Evolutionary conservation across 2,888 invertebrate species (phyloP).

Genomic region (Stictocephala bisonia): DNA sequence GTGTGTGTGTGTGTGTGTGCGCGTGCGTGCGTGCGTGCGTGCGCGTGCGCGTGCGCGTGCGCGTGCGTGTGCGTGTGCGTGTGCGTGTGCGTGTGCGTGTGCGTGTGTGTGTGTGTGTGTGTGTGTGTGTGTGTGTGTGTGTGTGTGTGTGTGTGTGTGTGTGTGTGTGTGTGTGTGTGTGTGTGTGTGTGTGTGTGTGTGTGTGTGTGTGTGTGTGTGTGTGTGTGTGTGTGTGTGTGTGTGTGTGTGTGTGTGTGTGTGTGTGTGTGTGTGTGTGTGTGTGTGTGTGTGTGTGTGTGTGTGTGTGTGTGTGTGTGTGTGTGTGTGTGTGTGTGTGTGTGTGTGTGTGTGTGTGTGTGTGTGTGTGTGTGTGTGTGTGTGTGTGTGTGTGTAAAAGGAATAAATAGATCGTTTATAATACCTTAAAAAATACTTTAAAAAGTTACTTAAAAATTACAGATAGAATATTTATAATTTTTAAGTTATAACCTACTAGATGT

Average conservation of each 20-base stretch:
- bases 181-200: neutral
- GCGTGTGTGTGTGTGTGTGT: conserved; percentile 34
- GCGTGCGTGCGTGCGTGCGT: conserved; percentile 20
- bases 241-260: neutral
- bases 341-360: neutral
- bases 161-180: neutral
- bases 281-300: neutral
- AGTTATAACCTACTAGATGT: too few relatives aligned
- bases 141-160: conserved; percentile 21
- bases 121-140: conserved; percentile 23
- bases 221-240: neutral
- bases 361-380: neutral
- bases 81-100: conserved; percentile 16
- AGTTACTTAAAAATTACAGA: too few relatives aligned
- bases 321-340: neutral
- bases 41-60: conserved; percentile 17
- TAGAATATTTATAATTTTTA: too few relatives aligned
- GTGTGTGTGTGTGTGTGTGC: too few relatives aligned
- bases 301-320: neutral
- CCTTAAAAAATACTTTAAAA: too few relatives aligned
- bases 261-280: neutral
- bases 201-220: neutral
- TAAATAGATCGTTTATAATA: too few relatives aligned
- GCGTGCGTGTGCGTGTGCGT: conserved; percentile 35
- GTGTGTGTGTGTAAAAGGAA: neutral